These are phyloP conservation scores for Anableps anableps DNA, from an alignment of 2,797 vertebrate species.

Conservation along the genomic window DNA sequence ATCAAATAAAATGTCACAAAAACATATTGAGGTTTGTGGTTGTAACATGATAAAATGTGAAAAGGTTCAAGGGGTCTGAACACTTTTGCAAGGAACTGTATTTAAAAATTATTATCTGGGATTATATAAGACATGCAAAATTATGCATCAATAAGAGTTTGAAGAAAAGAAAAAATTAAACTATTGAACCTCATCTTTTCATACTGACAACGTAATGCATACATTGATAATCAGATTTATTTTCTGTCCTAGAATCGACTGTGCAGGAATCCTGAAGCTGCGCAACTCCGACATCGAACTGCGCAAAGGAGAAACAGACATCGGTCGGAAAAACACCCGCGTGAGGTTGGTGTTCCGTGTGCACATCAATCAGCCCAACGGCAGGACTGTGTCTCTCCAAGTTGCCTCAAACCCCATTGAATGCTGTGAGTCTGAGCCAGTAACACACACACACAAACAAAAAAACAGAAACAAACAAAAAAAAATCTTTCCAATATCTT, in stretches of 20 bases:
- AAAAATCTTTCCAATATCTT: constrained; percentile 27
- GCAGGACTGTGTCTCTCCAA: constrained; percentile 92
- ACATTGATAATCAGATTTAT: background rate
- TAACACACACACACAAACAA: background rate
- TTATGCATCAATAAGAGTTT: background rate
- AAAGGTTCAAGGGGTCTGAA: background rate
- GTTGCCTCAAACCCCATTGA: constrained; percentile 93
- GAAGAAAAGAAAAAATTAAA: background rate
- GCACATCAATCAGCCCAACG: constrained; percentile 92
- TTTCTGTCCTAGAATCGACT: constrained; percentile 87
- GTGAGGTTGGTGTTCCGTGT: constrained; percentile 95
- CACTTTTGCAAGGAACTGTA: background rate
- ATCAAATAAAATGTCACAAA: background rate
- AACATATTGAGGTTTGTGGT: background rate
- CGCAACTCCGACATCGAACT: constrained; percentile 97
- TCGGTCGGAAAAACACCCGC: constrained; percentile 94
- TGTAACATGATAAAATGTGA: background rate
- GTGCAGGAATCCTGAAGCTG: constrained; percentile 95
- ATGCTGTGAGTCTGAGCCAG: constrained; percentile 89
- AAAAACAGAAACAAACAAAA: background rate
- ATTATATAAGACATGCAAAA: background rate
- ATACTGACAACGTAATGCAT: background rate
- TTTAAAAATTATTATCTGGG: too few species aligned
- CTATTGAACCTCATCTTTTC: background rate
- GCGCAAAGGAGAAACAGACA: constrained; percentile 97